Conservation (phyloP, 1,140 invertebrate genomes). For the Lepidurus couesii region DNA sequence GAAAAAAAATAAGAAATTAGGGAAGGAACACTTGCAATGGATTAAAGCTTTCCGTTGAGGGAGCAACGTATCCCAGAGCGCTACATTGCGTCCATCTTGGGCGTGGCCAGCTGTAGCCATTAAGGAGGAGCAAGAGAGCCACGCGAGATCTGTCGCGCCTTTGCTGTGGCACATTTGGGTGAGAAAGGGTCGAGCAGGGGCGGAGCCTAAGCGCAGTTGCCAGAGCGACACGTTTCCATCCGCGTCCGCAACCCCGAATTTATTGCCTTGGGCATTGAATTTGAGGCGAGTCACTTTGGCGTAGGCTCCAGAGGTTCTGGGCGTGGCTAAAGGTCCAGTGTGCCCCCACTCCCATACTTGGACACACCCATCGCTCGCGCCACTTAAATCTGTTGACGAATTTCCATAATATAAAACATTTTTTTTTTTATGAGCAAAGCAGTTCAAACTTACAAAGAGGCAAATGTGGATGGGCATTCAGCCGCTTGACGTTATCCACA, state of each 20-base stretch:
- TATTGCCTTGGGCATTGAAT: constrained; percentile 96
- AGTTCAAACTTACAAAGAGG: constrained; percentile 77
- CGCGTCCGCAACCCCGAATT: constrained; percentile 92
- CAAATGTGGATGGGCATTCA: constrained; percentile 89
- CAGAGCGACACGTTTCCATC: constrained; percentile 81
- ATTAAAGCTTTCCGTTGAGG: constrained; percentile 90
- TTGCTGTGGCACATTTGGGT: constrained; percentile 91
- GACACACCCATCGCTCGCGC: constrained; percentile 94
- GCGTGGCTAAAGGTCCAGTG: constrained; percentile 76
- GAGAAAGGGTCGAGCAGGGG: constrained; percentile 82
- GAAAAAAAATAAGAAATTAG: not conserved
- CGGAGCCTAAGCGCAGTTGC: constrained; percentile 73
- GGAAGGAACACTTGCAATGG: constrained; percentile 55
- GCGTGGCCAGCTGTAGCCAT: constrained; percentile 96
- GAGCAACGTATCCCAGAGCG: constrained; percentile 95
- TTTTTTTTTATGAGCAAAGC: not conserved
- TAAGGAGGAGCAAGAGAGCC: constrained; percentile 93
- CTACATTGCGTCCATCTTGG: constrained; percentile 95
- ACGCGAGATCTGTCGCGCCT: constrained; percentile 94
- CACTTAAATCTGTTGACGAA: constrained; percentile 71
- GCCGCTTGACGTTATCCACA: constrained; percentile 87
- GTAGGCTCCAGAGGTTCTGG: constrained; percentile 79
- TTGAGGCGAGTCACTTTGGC: constrained; percentile 93
- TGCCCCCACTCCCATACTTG: constrained; percentile 98
- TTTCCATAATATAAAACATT: constrained; percentile 27